Percentiles rank a stretch among this genome's conserved stretches.
Conservation (phyloP, 2,113 vertebrate genomes). For the Elachura formosa region DNA sequence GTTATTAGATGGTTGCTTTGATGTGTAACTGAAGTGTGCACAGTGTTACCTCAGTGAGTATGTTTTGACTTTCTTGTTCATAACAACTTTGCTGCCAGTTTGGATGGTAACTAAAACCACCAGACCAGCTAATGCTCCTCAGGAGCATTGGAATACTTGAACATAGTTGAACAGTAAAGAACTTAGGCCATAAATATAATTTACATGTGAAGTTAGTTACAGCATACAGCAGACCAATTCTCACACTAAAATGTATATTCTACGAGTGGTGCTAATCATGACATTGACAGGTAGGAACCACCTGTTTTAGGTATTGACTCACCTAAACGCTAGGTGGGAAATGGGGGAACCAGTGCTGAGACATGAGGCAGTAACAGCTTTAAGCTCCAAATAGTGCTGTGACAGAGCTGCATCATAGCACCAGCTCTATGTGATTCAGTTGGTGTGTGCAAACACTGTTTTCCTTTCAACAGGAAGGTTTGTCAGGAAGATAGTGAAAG, state of each 20-base stretch:
- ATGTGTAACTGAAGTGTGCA: not conserved
- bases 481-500: not conserved
- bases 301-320: fast-evolving
- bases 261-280: not conserved
- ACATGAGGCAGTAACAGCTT: not conserved
- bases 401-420: not conserved
- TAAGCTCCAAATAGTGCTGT: not conserved
- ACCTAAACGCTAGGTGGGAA: not conserved
- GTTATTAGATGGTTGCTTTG: not conserved
- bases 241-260: not conserved
- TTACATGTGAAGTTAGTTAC: not conserved
- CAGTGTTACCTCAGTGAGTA: not conserved
- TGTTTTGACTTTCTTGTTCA: not conserved
- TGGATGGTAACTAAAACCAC: not conserved
- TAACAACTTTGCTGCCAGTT: not conserved
- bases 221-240: not conserved
- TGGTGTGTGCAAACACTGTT: not conserved
- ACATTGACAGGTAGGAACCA: not conserved
- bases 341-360: not conserved
- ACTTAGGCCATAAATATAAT: not conserved
- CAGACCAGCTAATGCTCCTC: not conserved
- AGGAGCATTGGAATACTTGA: not conserved
- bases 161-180: not conserved
- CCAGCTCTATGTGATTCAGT: not conserved
- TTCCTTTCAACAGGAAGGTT: not conserved